Evolutionary conservation across 2,113 vertebrate species (phyloP), one percentile per base, ranked within the genome.

Genomic region (Zapornia atra): DNA sequence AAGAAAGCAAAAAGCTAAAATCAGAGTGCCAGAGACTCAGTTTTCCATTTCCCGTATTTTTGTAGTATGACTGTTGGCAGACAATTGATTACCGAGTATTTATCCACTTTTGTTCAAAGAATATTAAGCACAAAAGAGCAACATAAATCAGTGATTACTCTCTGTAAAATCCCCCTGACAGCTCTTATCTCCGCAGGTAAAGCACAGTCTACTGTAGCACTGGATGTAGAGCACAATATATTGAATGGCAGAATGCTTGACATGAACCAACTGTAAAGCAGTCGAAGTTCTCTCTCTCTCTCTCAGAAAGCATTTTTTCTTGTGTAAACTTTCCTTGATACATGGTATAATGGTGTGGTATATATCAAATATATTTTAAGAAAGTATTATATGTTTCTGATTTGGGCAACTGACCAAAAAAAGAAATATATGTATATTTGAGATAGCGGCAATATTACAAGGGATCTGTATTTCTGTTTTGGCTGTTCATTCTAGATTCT

Each of bases 21-120:
- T 7, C 1, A 1, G 9, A 28, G 26, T 15, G 6, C 22, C 25
- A 1, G 21, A 44, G 38, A 28, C 5, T 15, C 31, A 13, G 4
- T 36, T 59, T 78, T 65, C 18, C 12, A 16, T 75, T 82, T 91
- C 56, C 10, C 9, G 0, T 54, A 14, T 25, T 5, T 73, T 81
- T 51, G 5, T n/a, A 40, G 6, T 11, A 29, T 6, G 50, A 29
- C 11, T 66, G 7, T 34, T 87, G 61, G 33, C 18, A 71, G 33
- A 61, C 22, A 44, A 8, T 10, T 42, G 24, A 13, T 21, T 76
- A 53, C 21, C 7, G 40, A 0, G 0, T 77, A 16, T 51, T 71
- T 68, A 54, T 21, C 5, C 11, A 77, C 61, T n/a, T 46, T 31
- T 46, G 1, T 64, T 73, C 33, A 40, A 56, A 51, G 34, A 73